These are phyloP conservation scores for Bicyclus anynana DNA, from an alignment of 1,140 invertebrate genomes.

Conservation along the genomic window DNA sequence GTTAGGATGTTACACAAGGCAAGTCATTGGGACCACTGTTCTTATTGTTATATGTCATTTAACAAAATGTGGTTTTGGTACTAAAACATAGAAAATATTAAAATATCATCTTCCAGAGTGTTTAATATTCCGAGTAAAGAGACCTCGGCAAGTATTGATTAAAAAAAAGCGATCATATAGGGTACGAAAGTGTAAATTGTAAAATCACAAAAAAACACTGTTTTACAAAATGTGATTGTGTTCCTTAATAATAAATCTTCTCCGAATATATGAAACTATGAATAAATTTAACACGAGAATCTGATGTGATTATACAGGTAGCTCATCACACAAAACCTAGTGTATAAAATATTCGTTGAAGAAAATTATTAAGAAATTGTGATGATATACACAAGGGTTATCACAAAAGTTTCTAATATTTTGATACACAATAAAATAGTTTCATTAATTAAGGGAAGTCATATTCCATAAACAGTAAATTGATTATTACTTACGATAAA, in stretches of 20 bases:
- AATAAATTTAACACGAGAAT: too few species aligned
- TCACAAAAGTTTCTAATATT: background rate
- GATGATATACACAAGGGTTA: background rate
- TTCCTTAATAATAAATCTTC: too few species aligned
- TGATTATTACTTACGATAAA: slow-evolving; percentile 17
- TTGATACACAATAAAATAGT: slow-evolving; percentile 1
- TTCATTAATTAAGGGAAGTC: slow-evolving; percentile 6
- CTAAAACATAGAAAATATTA: too few species aligned
- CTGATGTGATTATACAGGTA: too few species aligned
- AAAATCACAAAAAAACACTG: too few species aligned
- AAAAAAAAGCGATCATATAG: background rate
- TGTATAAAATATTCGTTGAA: too few species aligned
- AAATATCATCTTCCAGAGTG: background rate
- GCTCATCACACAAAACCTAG: too few species aligned
- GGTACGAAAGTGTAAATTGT: background rate
- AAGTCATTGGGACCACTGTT: background rate
- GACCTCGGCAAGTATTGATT: background rate
- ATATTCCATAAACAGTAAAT: slow-evolving; percentile 6
- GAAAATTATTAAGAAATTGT: too few species aligned
- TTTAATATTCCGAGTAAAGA: background rate
- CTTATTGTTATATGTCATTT: background rate
- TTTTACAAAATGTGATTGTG: too few species aligned
- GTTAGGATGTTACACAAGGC: background rate
- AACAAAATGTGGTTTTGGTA: too few species aligned
- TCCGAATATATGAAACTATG: too few species aligned